Base-by-base conservation (phyloP, 2,888 invertebrate species). In the Drosophila merina region DNA sequence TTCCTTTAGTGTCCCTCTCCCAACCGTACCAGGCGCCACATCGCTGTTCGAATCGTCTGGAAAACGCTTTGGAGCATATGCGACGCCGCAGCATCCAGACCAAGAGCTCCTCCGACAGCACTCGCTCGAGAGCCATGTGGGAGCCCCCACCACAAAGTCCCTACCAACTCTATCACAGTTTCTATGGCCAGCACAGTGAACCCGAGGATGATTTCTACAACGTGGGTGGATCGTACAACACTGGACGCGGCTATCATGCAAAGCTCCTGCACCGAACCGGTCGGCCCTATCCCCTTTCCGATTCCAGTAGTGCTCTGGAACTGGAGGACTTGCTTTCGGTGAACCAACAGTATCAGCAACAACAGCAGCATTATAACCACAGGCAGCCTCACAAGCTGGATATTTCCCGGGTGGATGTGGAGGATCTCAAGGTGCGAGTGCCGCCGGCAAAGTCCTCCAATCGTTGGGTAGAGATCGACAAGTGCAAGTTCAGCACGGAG, bases 401-500 rank as follows among this genome's bases (percentile, higher is more conserved):
- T 0, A 77, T 89, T 50, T 79, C 88, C 1, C 82, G 87, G 10
- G 90, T 90, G 10, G 90, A 90, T 47, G 89, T 90, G 1, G 90
- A 91, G 49, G 91, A 91, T 59, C 79, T 91, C 26, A 88, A 88
- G 42, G 95, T 96, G 1, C 93, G 95, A 4, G 92, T 95, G 14
- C 95, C 95, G 1, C 95, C 95, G 1, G 93, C 94, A 56, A 93
- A 94, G 70, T 92, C 93, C 1, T 74, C 86, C 92, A 93, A 88
- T 0, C 88, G 90, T 14, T 95, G 95, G 95, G 95, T 95, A 10
- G 93, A 94, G 72, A 85, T 96, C 0, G 96, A 96, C 75, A 94
- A 94, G 88, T 96, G 96, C 88, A 93, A 94, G 76, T 97, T 95
- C 90, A 95, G 96, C 85, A 95, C 96, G 0, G 92, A 93, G 73